Evolutionary conservation across 2,113 vertebrate species (phyloP), one percentile per base, ranked within the genome.

Genomic region (Spea bombifrons): DNA sequence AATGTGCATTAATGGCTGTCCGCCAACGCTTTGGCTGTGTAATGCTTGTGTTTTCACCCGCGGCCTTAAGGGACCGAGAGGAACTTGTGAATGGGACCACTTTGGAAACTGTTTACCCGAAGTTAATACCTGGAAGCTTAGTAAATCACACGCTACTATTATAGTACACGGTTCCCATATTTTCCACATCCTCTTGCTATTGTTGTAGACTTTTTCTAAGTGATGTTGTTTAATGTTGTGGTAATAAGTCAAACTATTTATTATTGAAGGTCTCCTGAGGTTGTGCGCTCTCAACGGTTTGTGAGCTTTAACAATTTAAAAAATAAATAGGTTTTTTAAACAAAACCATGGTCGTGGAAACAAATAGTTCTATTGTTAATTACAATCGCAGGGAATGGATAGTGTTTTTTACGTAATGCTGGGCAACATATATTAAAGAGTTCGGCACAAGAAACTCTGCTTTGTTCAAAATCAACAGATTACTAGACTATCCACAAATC

Each of bases 71-170:
- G 15, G 15, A n/a, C 47, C 15, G 52, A 52, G 30, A 75, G 65
- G 66, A 77, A 77, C 50, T 70, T 47, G 48, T 30, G 48, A 68
- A 77, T 77, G 9, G 68, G 8, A 53, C 17, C 68, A 57, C 50
- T 76, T 67, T 17, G 17, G 73, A 66, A 66, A 49, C 61, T 78
- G 68, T 49, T 76, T 73, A 73, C 47, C 7, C 17, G 15, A 13
- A 59, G 75, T 73, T 65, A 73, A 80, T 72, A 73, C 71, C 77
- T 73, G 71, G 61, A 73, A 73, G 50, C 47, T 44, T 64, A 47
- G 44, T 65, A 53, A 53, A 59, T 47, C 7, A 43, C n/a, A 57
- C 57, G 43, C 50, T 53, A 45, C 43, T 66, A 30, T 61, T 17
- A 61, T 17, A 59, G 49, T 49, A n/a, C 5, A 10, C 3, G 10